phyloP scores from a whole-genome alignment of 2,797 vertebrate genomes.

The Chelonia mydas region DNA sequence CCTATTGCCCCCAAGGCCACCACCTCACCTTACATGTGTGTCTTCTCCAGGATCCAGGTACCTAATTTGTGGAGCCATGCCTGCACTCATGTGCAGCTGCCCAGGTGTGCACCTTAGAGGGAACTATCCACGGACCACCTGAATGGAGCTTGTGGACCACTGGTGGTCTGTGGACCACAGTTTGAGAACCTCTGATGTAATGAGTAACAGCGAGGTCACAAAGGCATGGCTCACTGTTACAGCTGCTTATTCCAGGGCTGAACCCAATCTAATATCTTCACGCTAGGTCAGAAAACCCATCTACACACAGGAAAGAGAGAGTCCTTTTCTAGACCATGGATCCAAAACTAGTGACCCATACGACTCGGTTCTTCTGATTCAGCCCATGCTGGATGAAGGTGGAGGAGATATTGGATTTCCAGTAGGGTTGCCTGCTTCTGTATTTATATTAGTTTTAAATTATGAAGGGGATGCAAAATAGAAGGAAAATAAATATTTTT shows the following conservation, averaged over 20 bases:
- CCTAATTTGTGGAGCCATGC: too few relatives aligned
- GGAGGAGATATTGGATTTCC: not conserved
- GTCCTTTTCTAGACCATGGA: conserved; percentile 28
- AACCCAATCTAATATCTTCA: conserved; percentile 22
- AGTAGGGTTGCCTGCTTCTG: accelerated
- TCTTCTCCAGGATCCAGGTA: too few relatives aligned
- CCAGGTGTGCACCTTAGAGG: too few relatives aligned
- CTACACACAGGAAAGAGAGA: not conserved
- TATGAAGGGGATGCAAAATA: not conserved
- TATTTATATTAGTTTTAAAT: not conserved
- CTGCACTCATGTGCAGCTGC: too few relatives aligned
- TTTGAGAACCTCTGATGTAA: too few relatives aligned
- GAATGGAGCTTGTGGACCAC: too few relatives aligned
- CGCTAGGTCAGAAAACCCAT: conserved; percentile 40
- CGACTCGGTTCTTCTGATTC: not conserved
- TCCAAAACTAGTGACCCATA: not conserved
- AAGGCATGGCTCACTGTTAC: conserved; percentile 47
- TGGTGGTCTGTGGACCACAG: too few relatives aligned
- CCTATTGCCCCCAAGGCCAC: too few relatives aligned
- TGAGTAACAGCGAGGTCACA: conserved; percentile 57
- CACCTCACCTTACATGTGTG: too few relatives aligned
- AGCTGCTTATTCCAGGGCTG: conserved; percentile 7
- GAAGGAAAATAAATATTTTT: not conserved
- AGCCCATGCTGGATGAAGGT: not conserved
- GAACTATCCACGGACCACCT: too few relatives aligned